Percentiles rank a stretch among this genome's conserved stretches.
Conservation (phyloP, 92 coral and sea anemone genomes). For the Zoanthus sansibaricus region DNA sequence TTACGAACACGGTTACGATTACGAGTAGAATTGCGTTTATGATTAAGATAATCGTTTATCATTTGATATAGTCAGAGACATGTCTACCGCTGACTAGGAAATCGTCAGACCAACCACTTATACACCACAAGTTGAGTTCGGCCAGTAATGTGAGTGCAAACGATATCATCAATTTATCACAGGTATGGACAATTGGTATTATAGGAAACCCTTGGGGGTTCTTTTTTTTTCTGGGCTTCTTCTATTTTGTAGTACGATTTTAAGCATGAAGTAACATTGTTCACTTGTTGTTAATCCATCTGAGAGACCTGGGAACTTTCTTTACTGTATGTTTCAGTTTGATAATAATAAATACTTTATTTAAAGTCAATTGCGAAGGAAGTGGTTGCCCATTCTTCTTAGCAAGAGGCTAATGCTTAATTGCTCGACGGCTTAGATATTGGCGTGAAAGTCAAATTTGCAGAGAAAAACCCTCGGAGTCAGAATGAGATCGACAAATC, state of each 20-base stretch:
- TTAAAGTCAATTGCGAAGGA: too few species aligned
- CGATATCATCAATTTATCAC: not conserved
- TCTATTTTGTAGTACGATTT: not conserved
- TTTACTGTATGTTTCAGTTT: too few species aligned
- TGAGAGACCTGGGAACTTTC: too few species aligned
- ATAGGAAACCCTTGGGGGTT: not conserved
- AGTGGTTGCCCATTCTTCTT: too few species aligned
- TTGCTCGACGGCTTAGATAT: too few species aligned
- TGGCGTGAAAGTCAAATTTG: too few species aligned
- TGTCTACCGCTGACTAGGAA: slow-evolving; percentile 16
- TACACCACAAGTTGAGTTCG: slow-evolving; percentile 29
- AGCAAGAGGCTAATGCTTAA: too few species aligned
- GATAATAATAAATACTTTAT: too few species aligned
- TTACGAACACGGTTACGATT: not conserved
- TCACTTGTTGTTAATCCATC: too few species aligned
- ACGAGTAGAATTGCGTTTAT: not conserved
- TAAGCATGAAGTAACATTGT: too few species aligned
- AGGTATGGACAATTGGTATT: not conserved
- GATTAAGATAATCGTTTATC: not conserved
- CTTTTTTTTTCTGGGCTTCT: not conserved
- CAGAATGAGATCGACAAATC: too few species aligned
- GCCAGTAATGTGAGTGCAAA: slow-evolving; percentile 5
- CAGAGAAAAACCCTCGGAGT: too few species aligned
- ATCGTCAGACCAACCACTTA: slow-evolving; percentile 13
- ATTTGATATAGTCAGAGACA: slow-evolving; percentile 13